Evolutionary conservation across 1,140 invertebrate genomes (phyloP).

Genomic region (Eueides isabella): DNA sequence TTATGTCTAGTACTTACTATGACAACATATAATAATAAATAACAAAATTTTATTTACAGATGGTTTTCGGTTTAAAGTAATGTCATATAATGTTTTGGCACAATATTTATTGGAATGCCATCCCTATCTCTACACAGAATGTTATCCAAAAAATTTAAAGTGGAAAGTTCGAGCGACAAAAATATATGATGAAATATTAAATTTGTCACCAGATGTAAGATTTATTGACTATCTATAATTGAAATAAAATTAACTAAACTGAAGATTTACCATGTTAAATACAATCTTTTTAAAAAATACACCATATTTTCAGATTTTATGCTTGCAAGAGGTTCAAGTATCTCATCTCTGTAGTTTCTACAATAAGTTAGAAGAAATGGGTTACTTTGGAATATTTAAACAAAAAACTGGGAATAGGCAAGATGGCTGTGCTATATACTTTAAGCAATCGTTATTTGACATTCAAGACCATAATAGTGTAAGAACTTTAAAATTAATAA

Average conservation of each 20-base stretch:
- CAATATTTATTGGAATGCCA: slow-evolving; percentile 91
- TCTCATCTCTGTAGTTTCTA: slow-evolving; percentile 87
- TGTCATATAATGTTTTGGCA: slow-evolving; percentile 95
- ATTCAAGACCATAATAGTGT: slow-evolving; percentile 85
- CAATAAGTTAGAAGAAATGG: slow-evolving; percentile 78
- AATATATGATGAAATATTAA: slow-evolving; percentile 88
- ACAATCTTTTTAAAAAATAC: too few relatives aligned
- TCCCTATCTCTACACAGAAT: slow-evolving; percentile 87
- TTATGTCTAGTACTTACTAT: not conserved
- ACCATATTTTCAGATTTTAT: slow-evolving; percentile 85
- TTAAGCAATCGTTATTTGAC: slow-evolving; percentile 85
- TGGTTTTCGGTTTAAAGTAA: slow-evolving; percentile 67
- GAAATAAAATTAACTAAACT: too few relatives aligned
- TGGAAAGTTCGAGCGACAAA: slow-evolving; percentile 88
- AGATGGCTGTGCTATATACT: slow-evolving; percentile 95
- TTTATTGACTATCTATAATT: slow-evolving; percentile 30
- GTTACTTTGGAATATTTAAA: slow-evolving; percentile 87
- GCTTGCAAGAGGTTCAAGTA: slow-evolving; percentile 94
- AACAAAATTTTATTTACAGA: slow-evolving; percentile 34
- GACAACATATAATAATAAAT: not conserved
- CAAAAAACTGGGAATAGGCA: slow-evolving; percentile 87
- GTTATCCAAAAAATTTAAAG: slow-evolving; percentile 83
- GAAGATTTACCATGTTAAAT: too few relatives aligned
- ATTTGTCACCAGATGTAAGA: slow-evolving; percentile 88
- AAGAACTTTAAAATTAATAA: slow-evolving; percentile 42